A percentile compares a stretch with the other conserved stretches of the same genome.
Evolutionary conservation across 2,888 invertebrate genomes (phyloP).

Genomic region (Drosophila maculinotata): DNA sequence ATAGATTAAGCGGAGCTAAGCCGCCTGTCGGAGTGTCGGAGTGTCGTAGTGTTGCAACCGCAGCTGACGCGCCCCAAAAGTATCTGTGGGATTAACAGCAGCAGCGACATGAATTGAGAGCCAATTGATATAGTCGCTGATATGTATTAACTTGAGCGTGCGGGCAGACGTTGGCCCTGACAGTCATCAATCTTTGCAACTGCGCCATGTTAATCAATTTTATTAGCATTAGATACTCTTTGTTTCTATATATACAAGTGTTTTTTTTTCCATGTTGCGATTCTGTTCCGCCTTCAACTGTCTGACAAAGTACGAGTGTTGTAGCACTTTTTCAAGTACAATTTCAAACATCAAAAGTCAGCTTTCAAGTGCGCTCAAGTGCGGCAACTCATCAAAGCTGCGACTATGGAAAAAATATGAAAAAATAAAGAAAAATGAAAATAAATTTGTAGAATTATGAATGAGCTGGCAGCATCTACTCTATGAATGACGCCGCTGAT

Average conservation of each 20-base stretch:
- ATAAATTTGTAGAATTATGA: constrained; percentile 60
- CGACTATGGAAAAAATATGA: constrained; percentile 34
- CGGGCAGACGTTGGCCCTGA: constrained; percentile 51
- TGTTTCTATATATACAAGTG: constrained; percentile 11
- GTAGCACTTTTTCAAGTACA: constrained; percentile 75
- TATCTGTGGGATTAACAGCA: constrained; percentile 44
- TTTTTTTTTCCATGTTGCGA: constrained; percentile 22
- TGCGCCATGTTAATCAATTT: constrained; percentile 67
- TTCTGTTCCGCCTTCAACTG: constrained; percentile 71
- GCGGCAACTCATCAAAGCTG: constrained; percentile 78
- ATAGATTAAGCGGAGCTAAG: constrained; percentile 59
- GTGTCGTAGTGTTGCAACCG: constrained; percentile 33
- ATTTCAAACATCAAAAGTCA: constrained; percentile 71
- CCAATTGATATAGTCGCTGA: constrained; percentile 40
- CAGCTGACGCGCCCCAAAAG: constrained; percentile 51
- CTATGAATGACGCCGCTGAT: constrained; percentile 68
- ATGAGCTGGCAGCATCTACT: constrained; percentile 63
- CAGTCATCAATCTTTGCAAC: constrained; percentile 70
- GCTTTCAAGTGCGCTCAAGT: constrained; percentile 67
- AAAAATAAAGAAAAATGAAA: constrained; percentile 21
- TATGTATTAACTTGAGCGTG: constrained; percentile 41
- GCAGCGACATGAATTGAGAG: constrained; percentile 11
- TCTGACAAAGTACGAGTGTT: constrained; percentile 52
- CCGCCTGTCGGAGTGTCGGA: constrained; percentile 27
- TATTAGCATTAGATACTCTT: constrained; percentile 62